A percentile compares a stretch with the other conserved stretches of the same genome.
phyloP scores from a whole-genome alignment of 2,113 vertebrate species.

The Amphiprion percula region DNA sequence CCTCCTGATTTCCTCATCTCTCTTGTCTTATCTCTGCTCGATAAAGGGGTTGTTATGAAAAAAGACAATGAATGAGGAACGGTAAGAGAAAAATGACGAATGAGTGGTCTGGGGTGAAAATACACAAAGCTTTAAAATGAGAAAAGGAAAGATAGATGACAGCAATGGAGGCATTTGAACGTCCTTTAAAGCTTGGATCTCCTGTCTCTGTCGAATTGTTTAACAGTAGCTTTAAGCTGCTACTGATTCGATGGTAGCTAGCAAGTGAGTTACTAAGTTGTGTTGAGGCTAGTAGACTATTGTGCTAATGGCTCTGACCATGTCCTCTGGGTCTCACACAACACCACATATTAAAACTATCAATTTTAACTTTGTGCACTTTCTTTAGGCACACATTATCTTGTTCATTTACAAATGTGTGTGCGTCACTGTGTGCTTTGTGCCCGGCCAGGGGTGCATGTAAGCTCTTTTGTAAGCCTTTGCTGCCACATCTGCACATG shows the following conservation, averaged over 20 bases:
- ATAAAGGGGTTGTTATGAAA: conserved; percentile 70
- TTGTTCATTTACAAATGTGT: conserved; percentile 35
- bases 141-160: conserved; percentile 61
- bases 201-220: conserved; percentile 61
- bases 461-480: conserved; percentile 42
- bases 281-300: conserved; percentile 65
- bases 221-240: conserved; percentile 64
- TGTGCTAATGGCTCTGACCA: conserved; percentile 61
- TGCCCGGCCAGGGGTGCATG: conserved; percentile 15
- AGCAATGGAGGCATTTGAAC: conserved; percentile 46
- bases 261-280: conserved; percentile 69
- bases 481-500: conserved; percentile 40
- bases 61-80: conserved; percentile 58
- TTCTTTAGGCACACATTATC: conserved; percentile 23
- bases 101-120: conserved; percentile 31
- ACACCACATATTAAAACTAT: conserved; percentile 75
- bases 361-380: conserved; percentile 60
- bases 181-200: conserved; percentile 63
- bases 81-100: conserved; percentile 48
- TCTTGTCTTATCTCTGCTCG: conserved; percentile 67
- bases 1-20: conserved; percentile 58
- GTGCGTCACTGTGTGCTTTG: not conserved
- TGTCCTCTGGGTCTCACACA: conserved; percentile 63
- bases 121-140: conserved; percentile 65
- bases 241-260: conserved; percentile 51